These are phyloP conservation scores for Platycnemis pennipes DNA, from an alignment of 2,888 invertebrate genomes.

Conservation along the genomic window DNA sequence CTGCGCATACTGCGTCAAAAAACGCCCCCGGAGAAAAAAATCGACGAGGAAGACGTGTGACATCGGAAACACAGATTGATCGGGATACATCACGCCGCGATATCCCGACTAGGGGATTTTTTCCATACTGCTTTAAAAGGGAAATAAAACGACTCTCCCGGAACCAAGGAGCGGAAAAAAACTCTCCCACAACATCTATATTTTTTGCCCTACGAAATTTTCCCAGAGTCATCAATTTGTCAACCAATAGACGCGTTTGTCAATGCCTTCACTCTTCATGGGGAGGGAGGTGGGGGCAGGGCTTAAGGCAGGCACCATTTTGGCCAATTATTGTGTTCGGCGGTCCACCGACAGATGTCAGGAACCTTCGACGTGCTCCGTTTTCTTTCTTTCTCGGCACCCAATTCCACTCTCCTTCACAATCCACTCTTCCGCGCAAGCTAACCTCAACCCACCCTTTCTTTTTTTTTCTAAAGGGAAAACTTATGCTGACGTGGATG, in stretches of 20 bases:
- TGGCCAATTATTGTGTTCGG: slow-evolving; percentile 59
- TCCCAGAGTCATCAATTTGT: slow-evolving; percentile 50
- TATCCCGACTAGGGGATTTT: background rate
- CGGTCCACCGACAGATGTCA: slow-evolving; percentile 59
- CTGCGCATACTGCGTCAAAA: background rate
- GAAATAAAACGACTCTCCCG: background rate
- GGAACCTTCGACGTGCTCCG: background rate
- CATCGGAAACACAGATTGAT: slow-evolving; percentile 14
- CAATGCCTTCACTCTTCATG: background rate
- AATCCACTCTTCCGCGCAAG: background rate
- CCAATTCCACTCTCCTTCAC: background rate
- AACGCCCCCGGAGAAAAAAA: background rate
- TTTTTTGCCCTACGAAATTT: background rate
- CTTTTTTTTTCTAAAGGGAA: background rate
- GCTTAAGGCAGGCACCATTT: slow-evolving; percentile 16
- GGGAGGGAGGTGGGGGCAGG: background rate
- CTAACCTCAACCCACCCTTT: background rate
- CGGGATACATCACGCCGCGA: background rate
- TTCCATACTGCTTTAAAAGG: background rate
- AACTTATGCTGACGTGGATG: background rate
- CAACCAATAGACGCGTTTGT: slow-evolving; percentile 26
- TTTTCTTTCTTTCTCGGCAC: background rate
- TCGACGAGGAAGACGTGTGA: background rate
- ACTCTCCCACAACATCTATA: background rate
- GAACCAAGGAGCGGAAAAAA: background rate